Evolutionary conservation across 2,113 vertebrate genomes (phyloP).

Genomic region (Corythoichthys haematopterus): DNA sequence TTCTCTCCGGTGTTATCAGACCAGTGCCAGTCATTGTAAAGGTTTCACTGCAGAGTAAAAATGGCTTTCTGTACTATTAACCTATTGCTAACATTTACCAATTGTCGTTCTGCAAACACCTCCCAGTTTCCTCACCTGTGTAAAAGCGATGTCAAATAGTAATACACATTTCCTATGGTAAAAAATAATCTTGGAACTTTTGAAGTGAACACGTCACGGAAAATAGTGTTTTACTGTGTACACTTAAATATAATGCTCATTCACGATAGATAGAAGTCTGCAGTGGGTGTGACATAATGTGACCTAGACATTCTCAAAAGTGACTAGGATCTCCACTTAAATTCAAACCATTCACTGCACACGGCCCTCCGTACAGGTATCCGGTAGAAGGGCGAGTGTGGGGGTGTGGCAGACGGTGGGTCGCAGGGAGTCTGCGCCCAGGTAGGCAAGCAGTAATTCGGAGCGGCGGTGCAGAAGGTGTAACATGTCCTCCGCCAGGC

Average conservation of each 20-base stretch:
- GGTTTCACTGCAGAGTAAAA: too few species aligned
- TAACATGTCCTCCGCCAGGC: constrained; percentile 83
- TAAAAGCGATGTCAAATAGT: background rate
- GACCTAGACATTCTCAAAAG: background rate
- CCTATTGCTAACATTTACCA: too few species aligned
- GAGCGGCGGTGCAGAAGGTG: constrained; percentile 80
- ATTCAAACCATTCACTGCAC: constrained; percentile 60
- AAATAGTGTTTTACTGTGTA: background rate
- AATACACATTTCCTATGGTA: background rate
- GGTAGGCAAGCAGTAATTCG: constrained; percentile 78
- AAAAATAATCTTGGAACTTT: background rate
- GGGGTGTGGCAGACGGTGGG: constrained; percentile 56
- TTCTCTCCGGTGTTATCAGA: too few species aligned
- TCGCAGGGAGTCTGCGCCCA: constrained; percentile 70
- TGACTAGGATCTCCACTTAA: background rate
- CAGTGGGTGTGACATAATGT: background rate
- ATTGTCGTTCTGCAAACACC: background rate
- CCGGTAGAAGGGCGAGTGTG: constrained; percentile 52
- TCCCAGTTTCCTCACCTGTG: background rate
- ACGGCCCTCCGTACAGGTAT: constrained; percentile 67
- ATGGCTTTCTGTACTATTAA: too few species aligned
- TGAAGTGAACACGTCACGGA: background rate
- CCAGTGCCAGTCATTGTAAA: too few species aligned
- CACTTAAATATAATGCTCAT: too few species aligned
- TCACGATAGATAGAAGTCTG: too few species aligned